A percentile compares a stretch with the other conserved stretches of the same genome.
Evolutionary conservation across 2,113 vertebrate genomes (phyloP).

Genomic region (Stercorarius parasiticus): DNA sequence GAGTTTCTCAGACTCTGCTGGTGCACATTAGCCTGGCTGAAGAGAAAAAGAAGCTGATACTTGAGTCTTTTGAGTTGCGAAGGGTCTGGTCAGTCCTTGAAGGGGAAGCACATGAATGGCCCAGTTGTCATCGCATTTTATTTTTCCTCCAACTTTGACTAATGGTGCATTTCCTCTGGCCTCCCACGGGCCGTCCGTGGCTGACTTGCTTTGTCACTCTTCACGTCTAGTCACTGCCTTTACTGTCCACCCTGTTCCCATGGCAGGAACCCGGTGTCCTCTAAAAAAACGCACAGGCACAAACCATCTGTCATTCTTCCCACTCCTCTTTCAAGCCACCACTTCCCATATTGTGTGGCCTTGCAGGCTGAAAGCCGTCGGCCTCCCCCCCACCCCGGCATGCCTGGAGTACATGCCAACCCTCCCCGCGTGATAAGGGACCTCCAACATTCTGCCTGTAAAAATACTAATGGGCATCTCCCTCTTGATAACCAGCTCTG

Average conservation of each 20-base stretch:
- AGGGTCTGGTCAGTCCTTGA: constrained; percentile 49
- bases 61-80: constrained; percentile 39
- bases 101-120: constrained; percentile 66
- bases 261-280: constrained; percentile 44
- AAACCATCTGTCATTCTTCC: constrained; percentile 66
- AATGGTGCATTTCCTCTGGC: constrained; percentile 74
- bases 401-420: constrained; percentile 31
- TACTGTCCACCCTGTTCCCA: constrained; percentile 67
- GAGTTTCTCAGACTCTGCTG: constrained; percentile 38
- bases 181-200: constrained; percentile 61
- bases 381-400: constrained; percentile 18
- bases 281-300: constrained; percentile 56
- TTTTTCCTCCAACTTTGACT: constrained; percentile 71
- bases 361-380: constrained; percentile 37
- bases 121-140: constrained; percentile 71
- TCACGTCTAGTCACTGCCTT: constrained; percentile 60
- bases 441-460: constrained; percentile 6
- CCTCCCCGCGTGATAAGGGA: constrained; percentile 44
- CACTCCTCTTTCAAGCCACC: constrained; percentile 63
- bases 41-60: constrained; percentile 63
- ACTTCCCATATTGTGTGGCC: constrained; percentile 67
- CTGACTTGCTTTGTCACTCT: constrained; percentile 71
- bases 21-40: constrained; percentile 35
- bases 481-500: constrained; percentile 39
- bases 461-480: constrained; percentile 59